phyloP scores from a whole-genome alignment of 2,797 vertebrate species.

The Cyclura pinguis region DNA sequence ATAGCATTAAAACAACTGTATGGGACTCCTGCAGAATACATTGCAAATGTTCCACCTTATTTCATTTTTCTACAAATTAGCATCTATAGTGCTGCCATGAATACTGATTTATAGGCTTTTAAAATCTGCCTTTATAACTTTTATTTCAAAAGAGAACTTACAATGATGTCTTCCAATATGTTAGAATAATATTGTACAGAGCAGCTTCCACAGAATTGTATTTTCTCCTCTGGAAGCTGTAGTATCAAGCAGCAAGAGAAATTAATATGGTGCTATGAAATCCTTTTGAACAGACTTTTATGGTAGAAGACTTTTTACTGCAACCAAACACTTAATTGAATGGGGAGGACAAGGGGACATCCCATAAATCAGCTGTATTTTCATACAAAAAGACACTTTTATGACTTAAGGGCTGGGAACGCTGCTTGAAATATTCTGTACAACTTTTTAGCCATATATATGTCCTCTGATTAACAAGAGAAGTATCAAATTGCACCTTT shows the following conservation, averaged over 20 bases:
- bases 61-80: slow-evolving; percentile 72
- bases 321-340: slow-evolving; percentile 14
- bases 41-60: slow-evolving; percentile 40
- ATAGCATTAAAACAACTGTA: slow-evolving; percentile 62
- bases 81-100: slow-evolving; percentile 67
- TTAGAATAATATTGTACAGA: slow-evolving; percentile 45
- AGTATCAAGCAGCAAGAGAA: slow-evolving; percentile 40
- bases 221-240: slow-evolving; percentile 41
- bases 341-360: not conserved
- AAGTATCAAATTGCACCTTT: not conserved
- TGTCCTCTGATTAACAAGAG: slow-evolving; percentile 29
- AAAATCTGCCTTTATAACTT: slow-evolving; percentile 62
- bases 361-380: slow-evolving; percentile 25
- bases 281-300: slow-evolving; percentile 40
- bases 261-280: slow-evolving; percentile 44
- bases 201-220: slow-evolving; percentile 27
- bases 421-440: not conserved
- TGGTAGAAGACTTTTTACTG: slow-evolving; percentile 18
- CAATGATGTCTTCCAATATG: slow-evolving; percentile 54
- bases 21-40: slow-evolving; percentile 65
- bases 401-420: not conserved
- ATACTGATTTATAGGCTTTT: slow-evolving; percentile 72
- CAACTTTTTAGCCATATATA: fast-evolving
- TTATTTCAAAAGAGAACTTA: slow-evolving; percentile 58
- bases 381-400: not conserved